Conservation (phyloP, 2,113 vertebrate genomes). For the Orientallactaga bullata region DNA sequence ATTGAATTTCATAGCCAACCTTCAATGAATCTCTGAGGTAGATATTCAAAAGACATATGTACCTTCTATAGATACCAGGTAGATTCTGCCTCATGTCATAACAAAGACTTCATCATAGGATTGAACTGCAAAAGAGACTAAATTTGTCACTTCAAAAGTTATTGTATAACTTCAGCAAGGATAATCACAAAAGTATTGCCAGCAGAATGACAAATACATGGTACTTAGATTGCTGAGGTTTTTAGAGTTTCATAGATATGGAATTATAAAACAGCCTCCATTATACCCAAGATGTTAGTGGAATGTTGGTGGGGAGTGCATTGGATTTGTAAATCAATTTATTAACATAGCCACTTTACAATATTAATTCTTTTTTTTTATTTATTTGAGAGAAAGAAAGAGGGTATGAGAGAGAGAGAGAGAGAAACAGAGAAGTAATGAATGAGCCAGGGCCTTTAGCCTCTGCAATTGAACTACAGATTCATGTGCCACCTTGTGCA, state of each 20-base stretch:
- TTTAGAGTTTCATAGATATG: neutral
- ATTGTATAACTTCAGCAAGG: neutral
- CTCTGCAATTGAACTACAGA: too few relatives aligned
- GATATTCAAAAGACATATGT: neutral
- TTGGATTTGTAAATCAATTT: neutral
- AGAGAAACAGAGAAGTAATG: too few relatives aligned
- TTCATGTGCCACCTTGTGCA: too few relatives aligned
- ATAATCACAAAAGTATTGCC: neutral
- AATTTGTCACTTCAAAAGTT: neutral
- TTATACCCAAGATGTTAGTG: neutral
- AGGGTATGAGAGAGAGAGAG: too few relatives aligned
- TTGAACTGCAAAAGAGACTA: neutral
- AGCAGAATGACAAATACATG: neutral
- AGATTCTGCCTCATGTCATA: slow-evolving; percentile 41
- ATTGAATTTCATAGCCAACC: neutral
- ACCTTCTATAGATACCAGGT: neutral
- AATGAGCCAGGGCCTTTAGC: too few relatives aligned
- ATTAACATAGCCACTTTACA: neutral
- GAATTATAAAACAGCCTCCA: neutral
- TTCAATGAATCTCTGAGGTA: neutral
- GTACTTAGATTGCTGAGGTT: neutral
- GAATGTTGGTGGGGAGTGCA: neutral
- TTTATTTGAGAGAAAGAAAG: too few relatives aligned
- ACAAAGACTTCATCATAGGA: slow-evolving; percentile 10
- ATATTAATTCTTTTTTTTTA: neutral